phyloP scores from a whole-genome alignment of 1,140 invertebrate genomes.

The Drosophila tropicalis region DNA sequence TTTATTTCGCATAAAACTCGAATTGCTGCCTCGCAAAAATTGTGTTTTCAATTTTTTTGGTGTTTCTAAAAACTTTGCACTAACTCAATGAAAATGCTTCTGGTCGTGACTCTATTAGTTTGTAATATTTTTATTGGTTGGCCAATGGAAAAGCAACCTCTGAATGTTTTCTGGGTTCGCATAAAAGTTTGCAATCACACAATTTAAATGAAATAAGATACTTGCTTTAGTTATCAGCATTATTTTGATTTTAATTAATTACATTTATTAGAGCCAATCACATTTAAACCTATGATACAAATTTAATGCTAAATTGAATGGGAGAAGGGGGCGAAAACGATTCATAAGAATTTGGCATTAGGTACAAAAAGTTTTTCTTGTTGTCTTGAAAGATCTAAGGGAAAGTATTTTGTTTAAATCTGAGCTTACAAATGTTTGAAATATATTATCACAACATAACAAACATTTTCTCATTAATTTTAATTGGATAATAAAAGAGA shows the following conservation, averaged over 20 bases:
- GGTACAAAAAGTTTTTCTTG: neutral
- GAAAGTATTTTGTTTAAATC: neutral
- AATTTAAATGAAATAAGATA: constrained; percentile 39
- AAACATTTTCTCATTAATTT: neutral
- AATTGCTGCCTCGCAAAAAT: constrained; percentile 4
- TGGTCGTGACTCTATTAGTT: constrained; percentile 42
- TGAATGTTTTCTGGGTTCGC: neutral
- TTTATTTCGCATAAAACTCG: constrained; percentile 12
- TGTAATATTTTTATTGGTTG: constrained; percentile 29
- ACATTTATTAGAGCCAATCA: constrained; percentile 27
- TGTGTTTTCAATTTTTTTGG: constrained; percentile 5
- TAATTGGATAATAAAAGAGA: neutral
- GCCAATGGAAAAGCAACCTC: constrained; percentile 8
- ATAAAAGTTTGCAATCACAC: constrained; percentile 6
- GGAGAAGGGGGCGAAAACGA: neutral
- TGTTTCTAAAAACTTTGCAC: constrained; percentile 34
- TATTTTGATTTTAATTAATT: constrained; percentile 40
- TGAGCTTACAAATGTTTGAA: neutral
- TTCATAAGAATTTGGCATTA: neutral
- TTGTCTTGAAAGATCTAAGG: neutral
- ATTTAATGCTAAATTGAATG: neutral
- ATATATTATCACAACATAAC: neutral
- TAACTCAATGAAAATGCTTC: constrained; percentile 28
- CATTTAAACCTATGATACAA: constrained; percentile 5
- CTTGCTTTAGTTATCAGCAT: constrained; percentile 33